Conservation (phyloP, 1,140 invertebrate genomes). For the Dendroctonus ponderosae region DNA sequence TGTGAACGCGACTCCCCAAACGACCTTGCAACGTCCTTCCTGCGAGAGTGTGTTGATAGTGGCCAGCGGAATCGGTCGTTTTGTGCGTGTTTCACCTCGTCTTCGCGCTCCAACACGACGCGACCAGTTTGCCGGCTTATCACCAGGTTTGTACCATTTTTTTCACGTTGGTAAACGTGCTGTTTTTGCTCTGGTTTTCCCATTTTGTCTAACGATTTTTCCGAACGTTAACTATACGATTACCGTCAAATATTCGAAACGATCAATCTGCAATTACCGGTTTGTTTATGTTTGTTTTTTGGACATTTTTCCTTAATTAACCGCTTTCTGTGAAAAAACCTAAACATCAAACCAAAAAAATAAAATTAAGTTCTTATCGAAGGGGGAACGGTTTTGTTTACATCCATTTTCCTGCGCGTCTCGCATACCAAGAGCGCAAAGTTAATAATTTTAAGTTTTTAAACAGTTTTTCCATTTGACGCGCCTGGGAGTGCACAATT, state of each 20-base stretch:
- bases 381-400: neutral
- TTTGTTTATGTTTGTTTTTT: too few relatives aligned
- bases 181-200: neutral
- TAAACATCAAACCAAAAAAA: neutral
- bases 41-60: slow-evolving; percentile 38
- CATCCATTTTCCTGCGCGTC: neutral
- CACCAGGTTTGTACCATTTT: slow-evolving; percentile 14
- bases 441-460: too few relatives aligned
- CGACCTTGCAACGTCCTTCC: slow-evolving; percentile 41
- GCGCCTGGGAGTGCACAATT: too few relatives aligned
- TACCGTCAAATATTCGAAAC: too few relatives aligned
- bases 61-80: slow-evolving; percentile 28
- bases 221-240: neutral
- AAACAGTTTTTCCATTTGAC: too few relatives aligned
- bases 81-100: slow-evolving; percentile 6
- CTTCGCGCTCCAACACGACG: slow-evolving; percentile 13
- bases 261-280: too few relatives aligned
- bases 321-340: too few relatives aligned
- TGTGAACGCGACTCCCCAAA: neutral
- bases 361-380: neutral
- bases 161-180: neutral
- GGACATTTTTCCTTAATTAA: too few relatives aligned
- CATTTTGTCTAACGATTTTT: neutral
- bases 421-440: too few relatives aligned
- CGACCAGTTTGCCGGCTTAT: slow-evolving; percentile 6